Base-by-base conservation (phyloP, 1,140 invertebrate species). In the Drosophila mauritiana region DNA sequence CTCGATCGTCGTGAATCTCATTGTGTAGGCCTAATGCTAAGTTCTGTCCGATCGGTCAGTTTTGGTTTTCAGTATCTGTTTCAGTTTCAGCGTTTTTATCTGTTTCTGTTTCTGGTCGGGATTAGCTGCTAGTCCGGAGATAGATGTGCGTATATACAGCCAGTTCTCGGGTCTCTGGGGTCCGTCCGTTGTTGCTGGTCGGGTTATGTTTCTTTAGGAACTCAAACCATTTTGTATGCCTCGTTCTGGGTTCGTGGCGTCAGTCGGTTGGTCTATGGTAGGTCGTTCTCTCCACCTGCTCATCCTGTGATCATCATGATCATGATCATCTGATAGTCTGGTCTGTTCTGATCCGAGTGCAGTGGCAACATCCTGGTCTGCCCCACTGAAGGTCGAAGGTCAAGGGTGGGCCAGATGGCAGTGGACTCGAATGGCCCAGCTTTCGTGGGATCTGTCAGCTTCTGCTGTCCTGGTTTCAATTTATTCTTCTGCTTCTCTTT, bases 121-220 rank as follows among this genome's bases (percentile, higher is more conserved):
- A 34, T 36, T n/a, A 52, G 61, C 45, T 52, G 69, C 31, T 67
- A 5, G 77, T 80, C 56, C 49, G 17, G 27, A 43, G 69, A 59
- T 3, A 80, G 45, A 68, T 84, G 83, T 86, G 83, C 83, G 83
- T 88, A 89, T 88, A 63, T 89, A 88, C 83, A 88, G 84, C 75
- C 59, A 5, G 84, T 89, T 70, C 58, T 31, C 20, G 56, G 17
- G 40, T 57, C 10, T 37, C 42, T 4, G 6, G 13, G 13, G 39
- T 76, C n/a, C 22, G 56, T 52, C 17, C 53, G n/a, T 5, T 25
- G 22, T 57, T 34, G 31, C 31, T 37, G 40, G 80, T 85, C 80
- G 58, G 77, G 81, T 80, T 84, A 43, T 77, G 81, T 88, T 76
- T 73, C 78, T 68, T 73, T 86, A 88, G 83, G 83, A 88, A 88